These are phyloP conservation scores for Diacarnus erythraeanus DNA, from an alignment of 37 sponge, comb jelly and placozoan genomes.

Conservation along the genomic window DNA sequence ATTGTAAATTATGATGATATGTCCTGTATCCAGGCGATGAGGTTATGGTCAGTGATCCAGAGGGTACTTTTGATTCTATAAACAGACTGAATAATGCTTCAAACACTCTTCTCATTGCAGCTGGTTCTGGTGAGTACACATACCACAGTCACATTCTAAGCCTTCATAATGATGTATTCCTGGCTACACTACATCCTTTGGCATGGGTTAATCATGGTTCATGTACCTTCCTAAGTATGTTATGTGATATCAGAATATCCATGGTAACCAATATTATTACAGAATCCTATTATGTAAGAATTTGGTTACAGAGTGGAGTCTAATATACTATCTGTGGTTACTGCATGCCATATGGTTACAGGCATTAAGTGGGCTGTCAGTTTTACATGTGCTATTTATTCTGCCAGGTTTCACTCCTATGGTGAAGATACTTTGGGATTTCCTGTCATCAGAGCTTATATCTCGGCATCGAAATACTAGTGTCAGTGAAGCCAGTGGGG, in stretches of 20 bases:
- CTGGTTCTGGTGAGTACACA: constrained; percentile 71
- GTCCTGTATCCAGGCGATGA: constrained; percentile 32
- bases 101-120: constrained; percentile 62
- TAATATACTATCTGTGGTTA: no score
- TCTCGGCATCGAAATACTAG: background rate
- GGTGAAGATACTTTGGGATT: constrained; percentile 49
- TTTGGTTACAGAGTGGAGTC: no score
- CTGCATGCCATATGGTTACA: no score
- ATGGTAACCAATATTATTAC: no score
- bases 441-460: constrained; percentile 1
- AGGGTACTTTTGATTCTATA: constrained; percentile 62
- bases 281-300: no score
- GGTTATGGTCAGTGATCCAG: constrained; percentile 64
- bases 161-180: background rate
- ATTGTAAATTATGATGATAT: background rate
- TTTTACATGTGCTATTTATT: background rate
- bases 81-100: constrained; percentile 16
- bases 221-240: no score
- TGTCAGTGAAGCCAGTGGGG: background rate
- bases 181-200: background rate
- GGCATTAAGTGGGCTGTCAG: background rate
- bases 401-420: constrained; percentile 84
- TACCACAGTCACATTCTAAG: background rate
- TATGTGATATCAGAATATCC: background rate
- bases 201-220: no score